Conservation (phyloP, 2,113 vertebrate species). For the Salvator merianae region DNA sequence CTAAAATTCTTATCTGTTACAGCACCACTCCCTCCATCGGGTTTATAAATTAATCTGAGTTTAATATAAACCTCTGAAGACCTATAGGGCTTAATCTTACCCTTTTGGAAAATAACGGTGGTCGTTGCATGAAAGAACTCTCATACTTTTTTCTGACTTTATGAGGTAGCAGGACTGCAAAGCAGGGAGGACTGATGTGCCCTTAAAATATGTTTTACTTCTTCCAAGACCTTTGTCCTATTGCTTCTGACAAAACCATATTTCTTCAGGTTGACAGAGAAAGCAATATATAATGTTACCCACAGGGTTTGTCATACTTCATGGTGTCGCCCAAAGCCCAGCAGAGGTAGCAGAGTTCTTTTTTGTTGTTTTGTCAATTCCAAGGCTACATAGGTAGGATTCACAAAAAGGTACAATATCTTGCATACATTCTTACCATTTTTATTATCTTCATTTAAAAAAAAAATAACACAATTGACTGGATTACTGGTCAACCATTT, state of each 20-base stretch:
- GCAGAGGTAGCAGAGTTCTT: not conserved
- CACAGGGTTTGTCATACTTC: slow-evolving; percentile 10
- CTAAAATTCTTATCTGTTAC: not conserved
- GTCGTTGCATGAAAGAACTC: not conserved
- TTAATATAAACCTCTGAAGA: not conserved
- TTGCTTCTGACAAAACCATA: slow-evolving; percentile 22
- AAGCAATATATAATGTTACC: slow-evolving; percentile 30
- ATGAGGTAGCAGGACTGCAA: not conserved
- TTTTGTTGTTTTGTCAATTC: slow-evolving; percentile 1
- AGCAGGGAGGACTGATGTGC: slow-evolving; percentile 6
- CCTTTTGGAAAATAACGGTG: not conserved
- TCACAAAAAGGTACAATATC: not conserved
- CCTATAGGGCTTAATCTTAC: not conserved
- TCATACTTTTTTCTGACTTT: not conserved
- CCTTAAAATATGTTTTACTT: slow-evolving; percentile 24
- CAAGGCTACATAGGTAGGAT: not conserved
- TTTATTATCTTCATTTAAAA: too few species aligned
- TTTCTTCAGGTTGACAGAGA: slow-evolving; percentile 26
- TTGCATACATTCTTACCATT: not conserved
- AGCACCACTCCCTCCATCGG: not conserved
- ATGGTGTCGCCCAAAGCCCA: slow-evolving; percentile 15
- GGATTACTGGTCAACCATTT: too few species aligned
- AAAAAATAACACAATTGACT: too few species aligned
- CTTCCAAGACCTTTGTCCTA: slow-evolving; percentile 30
- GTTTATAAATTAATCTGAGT: not conserved